Conservation (phyloP, 2,113 vertebrate species). For the Globicephala melas region DNA sequence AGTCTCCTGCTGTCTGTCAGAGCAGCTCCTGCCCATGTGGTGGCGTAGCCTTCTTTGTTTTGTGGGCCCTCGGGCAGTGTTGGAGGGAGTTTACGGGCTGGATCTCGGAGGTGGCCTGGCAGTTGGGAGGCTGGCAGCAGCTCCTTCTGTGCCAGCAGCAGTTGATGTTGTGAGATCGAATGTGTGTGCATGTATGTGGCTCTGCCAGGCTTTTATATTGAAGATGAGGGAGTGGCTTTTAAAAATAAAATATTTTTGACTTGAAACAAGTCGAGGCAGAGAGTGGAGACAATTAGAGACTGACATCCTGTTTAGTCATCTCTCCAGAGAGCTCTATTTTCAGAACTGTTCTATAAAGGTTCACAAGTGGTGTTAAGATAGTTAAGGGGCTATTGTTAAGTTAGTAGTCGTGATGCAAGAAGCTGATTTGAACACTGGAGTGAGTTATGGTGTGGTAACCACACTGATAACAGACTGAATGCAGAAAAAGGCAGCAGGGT, state of each 20-base stretch:
- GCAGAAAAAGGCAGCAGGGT: neutral
- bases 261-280: conserved; percentile 59
- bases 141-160: neutral
- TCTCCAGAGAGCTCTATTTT: conserved; percentile 72
- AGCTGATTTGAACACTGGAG: neutral
- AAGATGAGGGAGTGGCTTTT: conserved; percentile 65
- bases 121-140: neutral
- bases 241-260: conserved; percentile 72
- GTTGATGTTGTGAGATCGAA: neutral
- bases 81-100: neutral
- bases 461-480: neutral
- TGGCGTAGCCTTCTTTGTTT: neutral
- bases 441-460: neutral
- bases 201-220: conserved; percentile 45
- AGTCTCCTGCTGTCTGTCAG: neutral
- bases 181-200: neutral
- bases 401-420: conserved; percentile 9
- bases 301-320: conserved; percentile 67
- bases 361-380: conserved; percentile 43
- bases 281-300: conserved; percentile 53
- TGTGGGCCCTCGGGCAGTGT: neutral
- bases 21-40: neutral
- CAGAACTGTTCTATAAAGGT: conserved; percentile 65
- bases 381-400: conserved; percentile 40
- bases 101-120: neutral